Conservation (phyloP, 30 jellyfish, hydroid and myxozoan species). For the Turritopsis dohrnii region DNA sequence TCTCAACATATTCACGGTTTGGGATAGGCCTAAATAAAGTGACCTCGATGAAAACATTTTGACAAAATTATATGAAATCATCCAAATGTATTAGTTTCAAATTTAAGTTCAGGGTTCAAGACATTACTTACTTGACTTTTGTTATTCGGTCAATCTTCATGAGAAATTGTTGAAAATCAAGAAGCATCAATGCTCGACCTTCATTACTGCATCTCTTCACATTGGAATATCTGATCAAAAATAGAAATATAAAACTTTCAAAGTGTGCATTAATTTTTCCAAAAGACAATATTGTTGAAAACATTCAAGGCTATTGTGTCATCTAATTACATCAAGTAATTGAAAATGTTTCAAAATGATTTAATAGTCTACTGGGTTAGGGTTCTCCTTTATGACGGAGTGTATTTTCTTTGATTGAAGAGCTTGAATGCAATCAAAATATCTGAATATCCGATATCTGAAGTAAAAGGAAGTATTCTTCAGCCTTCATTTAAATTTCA, state of each 20-base stretch:
- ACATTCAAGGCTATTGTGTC: background rate
- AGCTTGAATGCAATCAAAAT: too few relatives aligned
- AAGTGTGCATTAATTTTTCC: too few relatives aligned
- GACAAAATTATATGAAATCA: background rate
- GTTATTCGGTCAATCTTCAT: slow-evolving; percentile 74
- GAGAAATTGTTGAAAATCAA: slow-evolving; percentile 89
- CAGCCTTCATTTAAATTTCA: background rate
- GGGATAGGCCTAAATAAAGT: slow-evolving; percentile 83
- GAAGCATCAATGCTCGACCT: slow-evolving; percentile 99
- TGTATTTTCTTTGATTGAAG: too few relatives aligned
- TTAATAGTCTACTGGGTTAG: too few relatives aligned
- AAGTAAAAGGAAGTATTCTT: background rate
- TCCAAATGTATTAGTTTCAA: too few relatives aligned
- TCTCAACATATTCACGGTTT: slow-evolving; percentile 91
- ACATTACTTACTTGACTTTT: slow-evolving; percentile 70
- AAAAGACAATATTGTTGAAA: background rate
- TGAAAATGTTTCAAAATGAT: too few relatives aligned
- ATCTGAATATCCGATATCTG: too few relatives aligned
- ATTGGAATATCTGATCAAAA: slow-evolving; percentile 54
- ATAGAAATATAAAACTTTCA: too few relatives aligned
- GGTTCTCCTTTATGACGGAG: too few relatives aligned
- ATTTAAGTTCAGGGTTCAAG: too few relatives aligned
- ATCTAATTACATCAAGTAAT: background rate
- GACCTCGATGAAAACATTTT: background rate
- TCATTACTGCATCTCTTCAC: slow-evolving; percentile 93